Evolutionary conservation across 2,113 vertebrate genomes (phyloP).

Genomic region (Erpornis zantholeuca): DNA sequence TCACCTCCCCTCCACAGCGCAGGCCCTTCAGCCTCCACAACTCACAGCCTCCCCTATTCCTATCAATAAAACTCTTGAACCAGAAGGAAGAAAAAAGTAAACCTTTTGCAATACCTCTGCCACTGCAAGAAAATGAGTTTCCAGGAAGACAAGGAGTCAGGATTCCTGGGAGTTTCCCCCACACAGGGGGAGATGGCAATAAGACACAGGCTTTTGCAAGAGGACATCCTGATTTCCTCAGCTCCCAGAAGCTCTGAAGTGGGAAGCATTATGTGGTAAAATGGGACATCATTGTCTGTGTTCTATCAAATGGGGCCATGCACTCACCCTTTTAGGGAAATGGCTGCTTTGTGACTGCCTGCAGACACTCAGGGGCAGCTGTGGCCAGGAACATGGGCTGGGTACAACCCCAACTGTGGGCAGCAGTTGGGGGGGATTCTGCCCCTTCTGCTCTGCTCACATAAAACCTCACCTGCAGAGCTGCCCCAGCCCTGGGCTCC

Average conservation of each 20-base stretch:
- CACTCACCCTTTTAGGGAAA: not conserved
- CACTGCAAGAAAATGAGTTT: not conserved
- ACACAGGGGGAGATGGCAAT: fast-evolving
- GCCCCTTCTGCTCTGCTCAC: not conserved
- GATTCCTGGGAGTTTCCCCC: not conserved
- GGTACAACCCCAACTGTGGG: not conserved
- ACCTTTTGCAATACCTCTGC: not conserved
- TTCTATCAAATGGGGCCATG: not conserved
- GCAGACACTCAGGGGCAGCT: fast-evolving
- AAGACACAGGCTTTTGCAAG: not conserved
- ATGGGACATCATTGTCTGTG: not conserved
- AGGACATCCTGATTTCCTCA: not conserved
- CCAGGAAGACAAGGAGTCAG: not conserved
- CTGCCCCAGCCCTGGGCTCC: not conserved
- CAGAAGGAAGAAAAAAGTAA: not conserved
- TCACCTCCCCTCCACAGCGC: not conserved
- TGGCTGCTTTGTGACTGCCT: not conserved
- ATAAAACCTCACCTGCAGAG: not conserved
- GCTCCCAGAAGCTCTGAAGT: fast-evolving
- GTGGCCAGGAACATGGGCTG: not conserved
- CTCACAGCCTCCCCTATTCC: fast-evolving
- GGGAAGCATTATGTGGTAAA: fast-evolving
- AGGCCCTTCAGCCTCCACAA: not conserved
- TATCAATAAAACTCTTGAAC: not conserved
- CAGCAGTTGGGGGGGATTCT: not conserved